Conservation (phyloP, 2,113 vertebrate species). For the cat (Felis catus) region F.catus_Fca126_mat1.0 CM031419.1:149191501-149192000, state of each 20-base stretch:
- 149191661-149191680: neutral
- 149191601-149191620: no score
- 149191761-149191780: neutral
- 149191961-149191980: slow-evolving; percentile 61
- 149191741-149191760: neutral
- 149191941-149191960: slow-evolving; percentile 48
- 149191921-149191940: slow-evolving; percentile 55
- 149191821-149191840: slow-evolving; percentile 12
- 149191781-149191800: slow-evolving; percentile 21
- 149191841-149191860: slow-evolving; percentile 31
- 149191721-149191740: slow-evolving; percentile 14
- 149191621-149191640: no score
- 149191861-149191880: slow-evolving; percentile 47
- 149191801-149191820: slow-evolving; percentile 16
- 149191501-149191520: no score
- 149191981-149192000: neutral
- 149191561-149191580: no score
- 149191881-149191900: slow-evolving; percentile 17
- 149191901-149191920: slow-evolving; percentile 52
- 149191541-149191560: no score
- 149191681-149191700: neutral
- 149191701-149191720: neutral
- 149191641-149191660: neutral
- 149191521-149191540: no score
- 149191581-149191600: no score